Evolutionary conservation across 2,113 vertebrate species (phyloP), one percentile per base, ranked within the genome.

Genomic region (Brachyhypopomus occidentalis): DNA sequence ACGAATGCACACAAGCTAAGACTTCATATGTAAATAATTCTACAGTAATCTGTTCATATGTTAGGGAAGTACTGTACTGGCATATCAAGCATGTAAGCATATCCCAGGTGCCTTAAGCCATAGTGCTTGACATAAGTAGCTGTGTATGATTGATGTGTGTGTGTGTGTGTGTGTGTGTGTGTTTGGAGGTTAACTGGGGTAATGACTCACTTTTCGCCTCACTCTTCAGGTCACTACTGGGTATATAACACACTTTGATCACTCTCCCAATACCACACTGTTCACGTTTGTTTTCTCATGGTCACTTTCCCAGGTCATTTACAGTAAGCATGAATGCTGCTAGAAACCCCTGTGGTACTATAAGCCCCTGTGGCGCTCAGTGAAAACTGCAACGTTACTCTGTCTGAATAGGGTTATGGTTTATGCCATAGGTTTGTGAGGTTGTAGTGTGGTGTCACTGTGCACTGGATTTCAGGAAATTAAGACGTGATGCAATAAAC

Each of bases 101-200:
- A 23, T 30, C 19, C 11, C 23, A 12, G 25, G 30, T 34, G 19
- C 12, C 60, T 27, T 63, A 12, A 25, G 60, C 4, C 60, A 8
- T 14, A 27, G 7, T 63, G 60, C 12, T 63, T 63, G 60, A 63
- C 60, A 63, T 63, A 12, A 22, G 20, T n/a, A 63, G 22, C 12
- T 66, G 63, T 66, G 16, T 66, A 16, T 66, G 30, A 3, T 4
- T 56, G 9, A 23, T 2, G 2, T 71, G n/a, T 71, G 97, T 98
- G 76, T 96, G 96, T 79, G 77, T 14, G 64, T 58, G 17, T 72
- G 1, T 27, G 73, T 63, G 0, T 4, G 27, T 75, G 36, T 83
- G 19, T 81, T 20, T 3, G 66, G 66, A 74, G 79, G 59, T 36
- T 56, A 34, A 30, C 25, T 48, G 36, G 55, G 77, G 72, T 74